Conservation (phyloP, 2,113 vertebrate species). For the Lasiurus borealis region DNA sequence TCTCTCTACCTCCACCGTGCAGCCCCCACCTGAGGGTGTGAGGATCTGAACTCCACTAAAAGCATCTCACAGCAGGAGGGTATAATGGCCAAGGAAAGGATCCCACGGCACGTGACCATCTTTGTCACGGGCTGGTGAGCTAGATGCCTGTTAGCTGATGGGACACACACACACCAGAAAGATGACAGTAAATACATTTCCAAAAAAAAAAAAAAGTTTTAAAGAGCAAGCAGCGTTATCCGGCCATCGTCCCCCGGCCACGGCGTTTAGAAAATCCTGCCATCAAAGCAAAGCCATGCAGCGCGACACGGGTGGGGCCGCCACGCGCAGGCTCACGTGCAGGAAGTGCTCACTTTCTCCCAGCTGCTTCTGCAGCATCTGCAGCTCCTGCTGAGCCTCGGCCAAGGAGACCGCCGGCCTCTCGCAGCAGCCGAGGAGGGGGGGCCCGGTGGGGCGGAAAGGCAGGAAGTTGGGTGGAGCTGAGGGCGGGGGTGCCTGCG, state of each 20-base stretch:
- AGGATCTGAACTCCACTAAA: background rate
- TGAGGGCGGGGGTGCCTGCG: slow-evolving; percentile 76
- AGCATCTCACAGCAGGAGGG: background rate
- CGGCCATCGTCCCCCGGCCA: too few relatives aligned
- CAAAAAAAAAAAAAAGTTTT: background rate
- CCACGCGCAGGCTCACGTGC: slow-evolving; percentile 58
- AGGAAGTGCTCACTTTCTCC: slow-evolving; percentile 89
- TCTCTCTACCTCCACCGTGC: background rate
- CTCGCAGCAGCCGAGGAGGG: slow-evolving; percentile 84
- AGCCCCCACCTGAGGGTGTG: background rate
- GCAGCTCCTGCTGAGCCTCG: slow-evolving; percentile 95
- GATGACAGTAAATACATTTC: background rate
- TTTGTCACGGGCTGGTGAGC: background rate
- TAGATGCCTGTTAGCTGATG: background rate
- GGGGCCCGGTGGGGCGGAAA: slow-evolving; percentile 67
- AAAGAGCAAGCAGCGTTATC: slow-evolving; percentile 32
- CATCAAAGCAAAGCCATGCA: slow-evolving; percentile 62
- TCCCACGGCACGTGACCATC: background rate
- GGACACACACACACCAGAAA: background rate
- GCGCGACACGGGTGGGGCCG: background rate
- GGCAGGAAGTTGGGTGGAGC: slow-evolving; percentile 80
- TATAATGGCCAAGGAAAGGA: background rate
- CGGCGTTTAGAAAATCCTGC: background rate
- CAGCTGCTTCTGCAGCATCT: slow-evolving; percentile 94
- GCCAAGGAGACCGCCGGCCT: slow-evolving; percentile 90